Evolutionary conservation across 1,140 invertebrate genomes (phyloP), one percentile per base, ranked within the genome.

Genomic region (Drosophila littoralis): DNA sequence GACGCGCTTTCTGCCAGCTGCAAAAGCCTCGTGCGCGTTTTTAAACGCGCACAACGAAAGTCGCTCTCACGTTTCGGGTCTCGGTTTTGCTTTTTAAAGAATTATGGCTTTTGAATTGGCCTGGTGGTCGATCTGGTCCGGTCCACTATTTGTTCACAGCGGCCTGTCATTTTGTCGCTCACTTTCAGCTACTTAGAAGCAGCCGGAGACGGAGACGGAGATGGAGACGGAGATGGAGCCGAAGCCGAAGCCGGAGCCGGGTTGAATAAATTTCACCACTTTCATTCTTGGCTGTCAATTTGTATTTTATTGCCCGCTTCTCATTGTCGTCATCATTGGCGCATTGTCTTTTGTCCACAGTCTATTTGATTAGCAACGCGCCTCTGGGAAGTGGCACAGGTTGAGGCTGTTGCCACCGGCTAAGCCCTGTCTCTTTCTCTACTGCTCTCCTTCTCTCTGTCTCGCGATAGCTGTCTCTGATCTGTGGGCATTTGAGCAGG

Each of bases 281-380:
- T 80, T 80, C 75, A 80, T 80, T 80, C 78, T 80, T 80, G 77
- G 59, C 71, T 80, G 75, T 78, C 78, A 68, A 80, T 80, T 80
- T 80, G 60, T 78, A 63, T 77, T 79, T 79, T 79, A 76, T 79
- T 72, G 67, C 74, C 61, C 28, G 50, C 66, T 66, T 75, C 70
- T 59, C 70, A 73, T 79, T 79, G 76, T 63, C 75, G 70, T 74
- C 75, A 74, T 74, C 75, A 69, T 74, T 51, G 55, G 43, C 58
- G 54, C 43, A 59, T 60, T 68, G 60, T 75, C 61, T 73, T 67
- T 46, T 51, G 40, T 60, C 48, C 32, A 32, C 32, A 13, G 60
- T 54, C 65, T 28, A 4, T 28, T 28, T 28, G 22, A 28, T 28
- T 28, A 28, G 22, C 22, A 28, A 28, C 22, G 22, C 22, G 22